Conservation (phyloP, 2,888 invertebrate species). For the Sacculina carcini region DNA sequence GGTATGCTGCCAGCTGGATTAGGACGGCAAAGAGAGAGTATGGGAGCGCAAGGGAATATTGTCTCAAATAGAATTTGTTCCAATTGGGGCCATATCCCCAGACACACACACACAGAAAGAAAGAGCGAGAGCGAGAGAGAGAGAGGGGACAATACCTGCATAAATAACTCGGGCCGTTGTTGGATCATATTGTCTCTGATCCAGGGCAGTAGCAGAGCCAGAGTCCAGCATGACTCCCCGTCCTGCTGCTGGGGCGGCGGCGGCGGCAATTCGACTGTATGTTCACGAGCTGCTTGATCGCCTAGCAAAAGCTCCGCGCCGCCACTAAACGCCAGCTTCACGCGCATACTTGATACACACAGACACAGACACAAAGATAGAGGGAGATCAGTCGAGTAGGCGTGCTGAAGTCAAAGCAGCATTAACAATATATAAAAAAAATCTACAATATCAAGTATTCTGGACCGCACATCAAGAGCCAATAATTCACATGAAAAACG, state of each 20-base stretch:
- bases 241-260: conserved; percentile 20
- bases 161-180: conserved; percentile 44
- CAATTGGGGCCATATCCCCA: neutral
- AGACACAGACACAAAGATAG: too few relatives aligned
- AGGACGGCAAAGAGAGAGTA: too few relatives aligned
- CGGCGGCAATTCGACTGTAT: conserved; percentile 35
- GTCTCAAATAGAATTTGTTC: too few relatives aligned
- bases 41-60: too few relatives aligned
- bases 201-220: conserved; percentile 48
- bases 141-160: conserved; percentile 16
- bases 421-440: too few relatives aligned
- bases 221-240: conserved; percentile 27
- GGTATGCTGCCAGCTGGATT: too few relatives aligned
- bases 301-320: conserved; percentile 76
- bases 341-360: too few relatives aligned
- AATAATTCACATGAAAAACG: too few relatives aligned
- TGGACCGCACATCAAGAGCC: too few relatives aligned
- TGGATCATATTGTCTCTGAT: conserved; percentile 54
- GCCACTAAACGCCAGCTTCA: conserved; percentile 31
- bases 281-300: conserved; percentile 46
- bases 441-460: too few relatives aligned
- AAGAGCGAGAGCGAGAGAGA: neutral
- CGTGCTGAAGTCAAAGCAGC: too few relatives aligned
- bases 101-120: neutral
- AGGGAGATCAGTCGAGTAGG: too few relatives aligned